Evolutionary conservation across 2,113 vertebrate genomes (phyloP).

Genomic region (Vimba vimba): DNA sequence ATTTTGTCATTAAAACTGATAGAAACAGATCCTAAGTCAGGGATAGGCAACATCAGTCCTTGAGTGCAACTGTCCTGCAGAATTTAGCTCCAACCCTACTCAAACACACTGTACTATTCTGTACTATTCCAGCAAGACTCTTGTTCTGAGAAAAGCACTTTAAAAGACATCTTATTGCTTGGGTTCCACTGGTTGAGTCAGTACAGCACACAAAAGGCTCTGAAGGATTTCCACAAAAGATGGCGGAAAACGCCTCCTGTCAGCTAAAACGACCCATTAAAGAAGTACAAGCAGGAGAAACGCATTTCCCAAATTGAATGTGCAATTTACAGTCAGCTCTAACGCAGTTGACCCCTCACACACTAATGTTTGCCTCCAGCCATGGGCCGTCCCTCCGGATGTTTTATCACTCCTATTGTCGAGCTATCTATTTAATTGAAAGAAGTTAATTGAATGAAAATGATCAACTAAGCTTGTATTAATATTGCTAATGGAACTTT

Average conservation of each 20-base stretch:
- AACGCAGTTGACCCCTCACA: slow-evolving; percentile 88
- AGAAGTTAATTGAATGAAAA: slow-evolving; percentile 99
- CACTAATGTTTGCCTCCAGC: slow-evolving; percentile 95
- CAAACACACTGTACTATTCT: no score
- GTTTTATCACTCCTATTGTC: slow-evolving; percentile 99
- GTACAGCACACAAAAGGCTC: slow-evolving; percentile 43
- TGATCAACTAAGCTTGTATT: slow-evolving; percentile 99
- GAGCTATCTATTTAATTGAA: slow-evolving; percentile 99
- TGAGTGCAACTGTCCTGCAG: no score
- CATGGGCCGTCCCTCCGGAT: slow-evolving; percentile 91
- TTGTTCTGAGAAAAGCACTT: slow-evolving; percentile 53
- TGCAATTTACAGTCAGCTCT: slow-evolving; percentile 96
- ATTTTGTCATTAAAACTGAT: no score
- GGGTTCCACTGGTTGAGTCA: neutral
- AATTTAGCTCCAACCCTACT: no score
- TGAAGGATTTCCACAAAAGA: slow-evolving; percentile 71
- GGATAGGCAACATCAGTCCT: no score
- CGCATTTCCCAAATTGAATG: slow-evolving; percentile 98
- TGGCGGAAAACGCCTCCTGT: slow-evolving; percentile 85
- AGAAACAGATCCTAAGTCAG: no score
- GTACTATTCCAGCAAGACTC: neutral
- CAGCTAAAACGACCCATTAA: slow-evolving; percentile 95
- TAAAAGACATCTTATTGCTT: slow-evolving; percentile 34
- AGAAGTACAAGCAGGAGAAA: slow-evolving; percentile 88
- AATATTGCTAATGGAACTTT: slow-evolving; percentile 99